Conservation (phyloP, 2,113 vertebrate genomes). For the Anser brachyrhynchus region DNA sequence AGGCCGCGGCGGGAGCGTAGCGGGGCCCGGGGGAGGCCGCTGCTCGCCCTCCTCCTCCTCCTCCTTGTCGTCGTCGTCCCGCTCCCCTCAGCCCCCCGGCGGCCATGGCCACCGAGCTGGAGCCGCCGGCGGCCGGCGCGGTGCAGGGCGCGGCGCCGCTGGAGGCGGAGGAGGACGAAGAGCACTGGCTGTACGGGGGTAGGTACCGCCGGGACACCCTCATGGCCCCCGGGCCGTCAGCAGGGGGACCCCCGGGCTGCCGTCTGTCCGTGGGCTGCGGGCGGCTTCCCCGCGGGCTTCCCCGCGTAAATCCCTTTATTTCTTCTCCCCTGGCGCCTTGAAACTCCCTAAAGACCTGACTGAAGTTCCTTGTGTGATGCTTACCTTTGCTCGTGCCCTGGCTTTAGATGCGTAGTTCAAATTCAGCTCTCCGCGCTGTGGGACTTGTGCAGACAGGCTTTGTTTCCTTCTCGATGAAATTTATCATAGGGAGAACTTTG, state of each 20-base stretch:
- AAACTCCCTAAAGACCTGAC: not conserved
- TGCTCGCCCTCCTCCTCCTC: too few species aligned
- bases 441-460: not conserved
- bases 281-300: not conserved
- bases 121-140: constrained; percentile 23
- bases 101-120: constrained; percentile 47
- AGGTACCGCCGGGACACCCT: not conserved
- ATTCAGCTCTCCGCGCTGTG: not conserved
- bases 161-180: constrained; percentile 69
- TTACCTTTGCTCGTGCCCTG: not conserved
- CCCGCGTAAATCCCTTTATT: too few species aligned
- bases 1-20: too few species aligned
- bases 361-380: accelerated
- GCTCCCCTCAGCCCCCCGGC: too few species aligned
- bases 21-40: too few species aligned
- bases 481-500: not conserved
- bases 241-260: too few species aligned
- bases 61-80: too few species aligned
- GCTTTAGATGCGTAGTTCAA: accelerated
- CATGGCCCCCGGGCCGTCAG: too few species aligned
- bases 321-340: not conserved
- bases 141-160: constrained; percentile 18
- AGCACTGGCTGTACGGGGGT: constrained; percentile 78
- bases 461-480: not conserved
- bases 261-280: too few species aligned